Percentiles rank a stretch among this genome's conserved stretches.
Conservation (phyloP, 2,888 invertebrate species). For the Timema cristinae region DNA sequence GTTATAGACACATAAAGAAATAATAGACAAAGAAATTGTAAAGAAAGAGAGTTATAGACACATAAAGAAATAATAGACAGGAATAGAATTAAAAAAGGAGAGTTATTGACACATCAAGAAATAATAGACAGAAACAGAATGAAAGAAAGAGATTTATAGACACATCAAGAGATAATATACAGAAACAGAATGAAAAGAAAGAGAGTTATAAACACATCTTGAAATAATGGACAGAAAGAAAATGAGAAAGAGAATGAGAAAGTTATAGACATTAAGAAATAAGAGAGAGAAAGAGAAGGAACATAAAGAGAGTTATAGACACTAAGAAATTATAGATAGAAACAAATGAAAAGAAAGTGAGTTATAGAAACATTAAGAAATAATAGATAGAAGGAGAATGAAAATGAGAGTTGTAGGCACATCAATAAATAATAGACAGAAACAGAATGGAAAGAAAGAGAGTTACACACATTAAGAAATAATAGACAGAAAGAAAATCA, state of each 20-base stretch:
- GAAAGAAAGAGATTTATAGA: no score
- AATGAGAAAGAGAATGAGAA: neutral
- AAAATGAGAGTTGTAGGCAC: neutral
- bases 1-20: neutral
- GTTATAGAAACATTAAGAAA: constrained; percentile 10
- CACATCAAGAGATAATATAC: constrained; percentile 7
- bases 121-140: neutral
- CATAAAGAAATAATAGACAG: neutral
- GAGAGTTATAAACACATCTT: no score
- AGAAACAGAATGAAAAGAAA: neutral
- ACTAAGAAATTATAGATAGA: constrained; percentile 16
- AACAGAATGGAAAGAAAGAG: neutral
- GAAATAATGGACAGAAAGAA: no score
- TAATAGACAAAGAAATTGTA: neutral
- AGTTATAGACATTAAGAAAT: no score
- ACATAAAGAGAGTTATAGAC: constrained; percentile 10
- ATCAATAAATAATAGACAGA: neutral
- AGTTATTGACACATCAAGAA: neutral
- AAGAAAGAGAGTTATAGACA: constrained; percentile 19
- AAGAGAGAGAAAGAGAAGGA: constrained; percentile 10
- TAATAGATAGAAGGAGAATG: neutral
- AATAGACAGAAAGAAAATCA: neutral
- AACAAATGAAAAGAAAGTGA: constrained; percentile 19
- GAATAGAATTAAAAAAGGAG: constrained; percentile 24
- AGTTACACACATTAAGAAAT: neutral